Evolutionary conservation across 1,140 invertebrate species (phyloP), one percentile per base, ranked within the genome.

Genomic region (Leptinotarsa undecemlineata): DNA sequence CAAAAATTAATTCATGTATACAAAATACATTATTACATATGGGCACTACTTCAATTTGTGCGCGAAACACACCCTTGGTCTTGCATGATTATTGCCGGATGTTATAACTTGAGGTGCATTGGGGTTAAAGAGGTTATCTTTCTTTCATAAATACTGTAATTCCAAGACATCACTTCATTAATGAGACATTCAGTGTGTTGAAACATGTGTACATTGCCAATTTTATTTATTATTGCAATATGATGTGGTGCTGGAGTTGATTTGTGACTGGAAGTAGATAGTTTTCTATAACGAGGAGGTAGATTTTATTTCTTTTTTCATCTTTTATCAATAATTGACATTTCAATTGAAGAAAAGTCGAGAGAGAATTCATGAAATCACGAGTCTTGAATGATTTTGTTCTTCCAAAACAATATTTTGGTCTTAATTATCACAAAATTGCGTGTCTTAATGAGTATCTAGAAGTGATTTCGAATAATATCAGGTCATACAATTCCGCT

Each of bases 161-260:
- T 4, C 1, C 14, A 51, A 51, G 14, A 51, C 48, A 51, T 51
- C 1, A 51, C 26, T 51, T 51, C 2, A 13, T 15, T 68, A 26
- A 66, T 72, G 20, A 71, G 26, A 17, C 14, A 72, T 17, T 15
- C 60, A 67, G 47, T 48, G 64, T 66, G 42, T 21, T 66, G 48
- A 15, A 21, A 21, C 5, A 48, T 76, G 67, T 69, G 71, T 63
- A 69, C 71, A 21, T 63, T 72, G 69, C 70, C 62, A 75, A 75
- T 63, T 73, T 75, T 21, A 72, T n/a, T 66, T 15, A 57, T 72
- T 76, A 23, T 23, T 5, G 75, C 68, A 71, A 76, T 23, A 15
- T 47, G 60, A 20, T 48, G 69, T 60, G 48, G 51, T 60, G 15
- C 14, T 68, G 23, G 23, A 42, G 23, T 42, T 48, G 15, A 17